phyloP scores from a whole-genome alignment of 1,140 invertebrate species.

The Lanistes nyassanus region DNA sequence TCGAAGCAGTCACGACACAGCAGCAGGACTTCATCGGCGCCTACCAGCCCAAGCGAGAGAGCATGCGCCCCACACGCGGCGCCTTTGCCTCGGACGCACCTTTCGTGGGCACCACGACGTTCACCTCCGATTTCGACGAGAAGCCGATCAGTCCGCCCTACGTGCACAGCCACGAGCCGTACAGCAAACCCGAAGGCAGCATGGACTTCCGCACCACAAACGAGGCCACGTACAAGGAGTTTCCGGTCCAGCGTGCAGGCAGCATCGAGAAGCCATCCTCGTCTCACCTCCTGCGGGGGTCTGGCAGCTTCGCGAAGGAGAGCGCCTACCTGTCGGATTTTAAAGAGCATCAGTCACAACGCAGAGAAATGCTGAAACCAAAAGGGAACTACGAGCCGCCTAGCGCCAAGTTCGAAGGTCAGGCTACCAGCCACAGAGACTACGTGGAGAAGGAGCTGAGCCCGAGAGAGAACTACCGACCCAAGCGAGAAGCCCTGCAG shows the following conservation, averaged over 20 bases:
- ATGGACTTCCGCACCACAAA: conserved; percentile 36
- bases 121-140: conserved; percentile 15
- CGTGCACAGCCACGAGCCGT: neutral
- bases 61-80: conserved; percentile 15
- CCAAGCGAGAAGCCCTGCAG: conserved; percentile 11
- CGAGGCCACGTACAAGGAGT: conserved; percentile 15
- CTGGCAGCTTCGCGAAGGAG: conserved; percentile 18
- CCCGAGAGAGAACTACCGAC: conserved; percentile 25
- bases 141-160: conserved; percentile 9
- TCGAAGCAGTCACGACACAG: conserved; percentile 21
- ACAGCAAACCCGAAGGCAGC: conserved; percentile 28
- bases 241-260: conserved; percentile 2
- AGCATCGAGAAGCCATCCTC: conserved; percentile 23
- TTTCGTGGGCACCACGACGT: conserved; percentile 18
- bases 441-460: conserved; percentile 22
- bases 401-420: conserved; percentile 14
- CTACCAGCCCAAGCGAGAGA: conserved; percentile 24
- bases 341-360: neutral
- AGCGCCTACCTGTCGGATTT: conserved; percentile 19
- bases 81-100: conserved; percentile 20
- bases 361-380: conserved; percentile 20
- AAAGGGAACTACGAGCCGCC: conserved; percentile 34
- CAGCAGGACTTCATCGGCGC: conserved; percentile 17
- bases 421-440: conserved; percentile 23
- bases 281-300: conserved; percentile 25